phyloP scores from a whole-genome alignment of 1,140 invertebrate genomes.

The Tetragnatha versicolor region DNA sequence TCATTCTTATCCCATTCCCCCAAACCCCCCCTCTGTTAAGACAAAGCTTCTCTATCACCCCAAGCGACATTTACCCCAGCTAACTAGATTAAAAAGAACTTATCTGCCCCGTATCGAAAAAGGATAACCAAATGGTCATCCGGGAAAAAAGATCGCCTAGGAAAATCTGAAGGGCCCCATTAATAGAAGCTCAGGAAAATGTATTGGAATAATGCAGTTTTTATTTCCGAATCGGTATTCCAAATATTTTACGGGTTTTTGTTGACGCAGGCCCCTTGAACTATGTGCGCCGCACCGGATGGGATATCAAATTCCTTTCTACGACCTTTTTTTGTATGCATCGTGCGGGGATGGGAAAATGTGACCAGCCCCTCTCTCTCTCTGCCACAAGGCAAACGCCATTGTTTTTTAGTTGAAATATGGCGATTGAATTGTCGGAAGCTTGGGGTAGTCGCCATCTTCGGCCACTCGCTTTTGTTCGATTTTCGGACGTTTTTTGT shows the following conservation, averaged over 20 bases:
- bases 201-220: no score
- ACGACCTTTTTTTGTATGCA: slow-evolving; percentile 13
- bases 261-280: not conserved
- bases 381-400: slow-evolving; percentile 28
- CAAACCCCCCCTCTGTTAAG: no score
- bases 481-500: no score
- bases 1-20: no score
- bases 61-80: no score
- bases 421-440: not conserved
- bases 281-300: not conserved
- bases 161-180: no score
- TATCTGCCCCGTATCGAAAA: no score
- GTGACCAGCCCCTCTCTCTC: slow-evolving; percentile 36
- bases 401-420: slow-evolving; percentile 38
- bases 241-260: slow-evolving; percentile 1
- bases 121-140: no score
- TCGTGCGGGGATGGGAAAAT: slow-evolving; percentile 37
- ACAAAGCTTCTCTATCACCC: no score
- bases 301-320: slow-evolving; percentile 12
- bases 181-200: no score
- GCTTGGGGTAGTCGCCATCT: slow-evolving; percentile 3
- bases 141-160: no score
- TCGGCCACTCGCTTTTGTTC: not conserved
- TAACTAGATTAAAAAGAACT: no score
- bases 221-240: slow-evolving; percentile 6